Base-by-base conservation (phyloP, 2,113 vertebrate genomes). In the Ptilorrhoa leucosticta region DNA sequence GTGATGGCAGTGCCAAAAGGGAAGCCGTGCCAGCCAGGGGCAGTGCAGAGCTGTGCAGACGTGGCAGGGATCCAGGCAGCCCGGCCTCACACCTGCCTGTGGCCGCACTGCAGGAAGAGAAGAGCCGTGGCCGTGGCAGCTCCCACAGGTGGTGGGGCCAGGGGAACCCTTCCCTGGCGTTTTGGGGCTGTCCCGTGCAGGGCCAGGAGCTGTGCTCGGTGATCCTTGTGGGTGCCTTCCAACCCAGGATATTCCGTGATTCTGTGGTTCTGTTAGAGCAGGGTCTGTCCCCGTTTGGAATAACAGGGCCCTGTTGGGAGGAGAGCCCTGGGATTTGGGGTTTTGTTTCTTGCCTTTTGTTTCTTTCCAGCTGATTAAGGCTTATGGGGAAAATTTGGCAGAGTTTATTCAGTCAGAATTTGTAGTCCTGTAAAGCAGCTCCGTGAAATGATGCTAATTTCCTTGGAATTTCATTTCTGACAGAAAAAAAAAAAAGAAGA, bases 391-490 rank as follows among this genome's bases (percentile, higher is more conserved):
- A 75, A 82, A 70, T n/a, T 58, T 71, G 48, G 63, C 65, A 64
- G 65, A 54, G 40, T 87, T 35, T 48, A 22, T 88, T 83, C 64
- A 44, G 33, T 70, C 58, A 54, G 78, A 60, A 86, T 91, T 50
- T 65, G 26, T 54, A 58, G 42, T 58, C 83, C 53, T 89, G 11
- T 93, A 79, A 70, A 86, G 83, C 66, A 83, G 39, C 50, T 61
- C 79, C 0, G 1, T 31, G 58, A 91, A 96, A 70, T 80, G 10
- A 70, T 90, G 81, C 42, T 80, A 20, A 87, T 93, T 96, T 93
- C 58, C 33, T 20, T 48, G 54, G 39, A 90, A 87, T 95, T 94
- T 88, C 47, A 72, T 95, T 64, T 95, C 63, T 88, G 93, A 80
- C 71, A 83, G 73, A 42, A 42, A 28, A 40, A 68, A 71, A 66